Conservation (phyloP, 1,140 invertebrate genomes). For the Heliconius congener region DNA sequence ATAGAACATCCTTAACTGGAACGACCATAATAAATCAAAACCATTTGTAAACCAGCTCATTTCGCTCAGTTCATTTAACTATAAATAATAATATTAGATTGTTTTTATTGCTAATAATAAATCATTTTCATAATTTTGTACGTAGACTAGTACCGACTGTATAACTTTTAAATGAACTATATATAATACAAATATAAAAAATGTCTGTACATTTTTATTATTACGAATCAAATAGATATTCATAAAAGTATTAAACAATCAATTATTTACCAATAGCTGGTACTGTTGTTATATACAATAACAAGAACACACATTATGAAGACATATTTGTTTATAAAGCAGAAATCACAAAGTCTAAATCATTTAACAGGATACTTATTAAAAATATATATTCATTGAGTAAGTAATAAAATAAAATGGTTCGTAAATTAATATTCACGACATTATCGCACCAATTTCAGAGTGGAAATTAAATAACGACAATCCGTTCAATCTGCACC, state of each 20-base stretch:
- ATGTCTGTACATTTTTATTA: too few relatives aligned
- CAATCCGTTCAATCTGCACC: slow-evolving; percentile 59
- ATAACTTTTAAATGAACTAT: too few relatives aligned
- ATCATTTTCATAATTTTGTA: background rate
- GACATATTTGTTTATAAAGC: background rate
- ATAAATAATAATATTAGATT: slow-evolving; percentile 18
- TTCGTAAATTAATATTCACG: slow-evolving; percentile 4
- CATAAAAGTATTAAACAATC: background rate
- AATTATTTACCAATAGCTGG: background rate
- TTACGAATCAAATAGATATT: too few relatives aligned
- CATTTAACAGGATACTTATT: background rate
- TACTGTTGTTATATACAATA: background rate
- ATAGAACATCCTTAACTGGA: slow-evolving; percentile 17
- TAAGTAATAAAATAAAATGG: background rate
- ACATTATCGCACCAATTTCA: slow-evolving; percentile 44
- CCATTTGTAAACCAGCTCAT: slow-evolving; percentile 18
- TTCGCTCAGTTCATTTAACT: slow-evolving; percentile 6
- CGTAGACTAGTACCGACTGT: background rate
- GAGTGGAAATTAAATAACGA: slow-evolving; percentile 63
- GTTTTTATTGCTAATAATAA: slow-evolving; percentile 8
- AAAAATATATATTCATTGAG: background rate
- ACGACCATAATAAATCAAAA: slow-evolving; percentile 20
- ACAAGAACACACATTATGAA: background rate
- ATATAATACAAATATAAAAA: too few relatives aligned
- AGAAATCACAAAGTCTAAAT: background rate